Base-by-base conservation (phyloP, 2,797 vertebrate genomes). In the Euthynnus affinis region DNA sequence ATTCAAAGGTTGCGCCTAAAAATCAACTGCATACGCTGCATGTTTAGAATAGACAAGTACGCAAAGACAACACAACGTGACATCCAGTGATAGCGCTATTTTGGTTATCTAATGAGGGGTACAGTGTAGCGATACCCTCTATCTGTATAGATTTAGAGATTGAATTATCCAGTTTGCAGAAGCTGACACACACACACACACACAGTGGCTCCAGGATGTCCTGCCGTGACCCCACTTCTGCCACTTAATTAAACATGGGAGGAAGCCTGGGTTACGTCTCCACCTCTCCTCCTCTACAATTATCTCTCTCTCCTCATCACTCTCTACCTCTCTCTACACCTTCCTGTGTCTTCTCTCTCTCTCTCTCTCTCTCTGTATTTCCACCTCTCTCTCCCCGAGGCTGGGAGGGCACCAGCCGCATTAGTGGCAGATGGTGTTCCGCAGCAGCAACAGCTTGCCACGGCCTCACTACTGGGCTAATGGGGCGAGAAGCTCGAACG, bases 371-470 rank as follows among this genome's bases (percentile, higher is more conserved):
- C 61, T 3, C 52, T 64, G 42, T 51, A 55, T 34, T 58, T 59
- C 73, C 56, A 83, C 76, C 74, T 68, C 55, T 80, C 72, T 34
- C 57, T 85, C 79, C 75, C 84, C 48, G 18, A 83, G 66, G 80
- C 70, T 78, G 68, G 68, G 72, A 87, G 87, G 83, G 74, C 88
- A 89, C 76, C 62, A 88, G 78, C 71, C 69, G n/a, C 81, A 86
- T 89, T 80, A 88, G 85, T 71, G 57, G 74, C 91, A 94, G 91
- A 94, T 93, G 92, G 91, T 68, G 81, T 84, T 88, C 85, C 80
- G 74, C 66, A 22, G 89, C 84, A 84, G 87, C 90, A 91, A 89
- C 93, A 92, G 91, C 89, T 92, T 90, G 91, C 82, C 82, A 83
- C 81, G 85, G 87, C 72, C 65, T 84, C 72, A 81, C 74, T 66